These are phyloP conservation scores for Sphaeridia pumilis DNA, from an alignment of 2,888 invertebrate species.

Conservation along the genomic window DNA sequence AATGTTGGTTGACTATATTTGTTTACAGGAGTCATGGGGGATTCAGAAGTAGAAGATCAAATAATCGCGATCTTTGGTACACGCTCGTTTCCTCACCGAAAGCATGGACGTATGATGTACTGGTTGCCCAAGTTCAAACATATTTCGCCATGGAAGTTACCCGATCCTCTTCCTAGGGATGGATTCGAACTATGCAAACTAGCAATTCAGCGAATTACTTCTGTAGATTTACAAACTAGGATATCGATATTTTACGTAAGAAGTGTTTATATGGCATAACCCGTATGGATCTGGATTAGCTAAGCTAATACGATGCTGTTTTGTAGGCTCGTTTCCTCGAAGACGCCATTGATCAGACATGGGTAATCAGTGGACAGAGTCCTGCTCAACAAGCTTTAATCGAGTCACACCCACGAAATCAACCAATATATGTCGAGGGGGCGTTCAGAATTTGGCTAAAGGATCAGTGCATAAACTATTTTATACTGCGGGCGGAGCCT, in stretches of 20 bases:
- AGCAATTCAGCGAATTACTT: constrained; percentile 71
- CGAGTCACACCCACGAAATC: constrained; percentile 48
- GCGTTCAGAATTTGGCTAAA: constrained; percentile 68
- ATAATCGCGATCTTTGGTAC: constrained; percentile 73
- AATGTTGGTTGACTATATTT: too few species aligned
- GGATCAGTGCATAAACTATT: constrained; percentile 66
- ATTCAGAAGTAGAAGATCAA: constrained; percentile 72
- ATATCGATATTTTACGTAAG: constrained; percentile 54
- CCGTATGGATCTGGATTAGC: too few species aligned
- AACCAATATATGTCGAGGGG: constrained; percentile 70
- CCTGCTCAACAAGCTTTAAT: constrained; percentile 59
- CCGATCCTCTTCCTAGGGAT: constrained; percentile 64
- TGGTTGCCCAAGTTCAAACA: constrained; percentile 83
- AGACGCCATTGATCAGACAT: constrained; percentile 73
- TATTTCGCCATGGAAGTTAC: constrained; percentile 72
- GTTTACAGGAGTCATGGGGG: constrained; percentile 68
- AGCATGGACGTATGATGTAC: constrained; percentile 47
- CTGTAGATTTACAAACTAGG: constrained; percentile 61
- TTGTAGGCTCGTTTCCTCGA: constrained; percentile 55
- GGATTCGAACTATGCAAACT: constrained; percentile 63
- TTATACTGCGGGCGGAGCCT: constrained; percentile 63
- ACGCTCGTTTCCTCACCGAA: constrained; percentile 48
- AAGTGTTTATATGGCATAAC: not conserved
- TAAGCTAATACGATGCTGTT: too few species aligned
- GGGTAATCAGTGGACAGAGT: constrained; percentile 83